Conservation (phyloP, 2,797 vertebrate genomes). For the Enteromius paludinosus region DNA sequence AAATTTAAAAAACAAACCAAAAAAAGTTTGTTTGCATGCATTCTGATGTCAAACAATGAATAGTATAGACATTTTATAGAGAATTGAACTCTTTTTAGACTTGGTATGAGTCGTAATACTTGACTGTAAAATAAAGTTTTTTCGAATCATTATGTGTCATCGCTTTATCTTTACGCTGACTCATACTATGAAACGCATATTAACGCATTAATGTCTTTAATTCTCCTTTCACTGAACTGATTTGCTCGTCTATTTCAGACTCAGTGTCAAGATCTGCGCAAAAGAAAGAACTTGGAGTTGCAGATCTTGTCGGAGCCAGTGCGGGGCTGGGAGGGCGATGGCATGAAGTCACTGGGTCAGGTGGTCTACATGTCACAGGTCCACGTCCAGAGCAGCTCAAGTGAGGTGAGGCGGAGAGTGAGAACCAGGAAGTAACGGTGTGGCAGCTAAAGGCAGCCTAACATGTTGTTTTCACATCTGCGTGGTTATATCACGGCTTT, state of each 20-base stretch:
- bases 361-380: conserved; percentile 94
- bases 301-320: conserved; percentile 96
- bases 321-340: conserved; percentile 94
- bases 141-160: not conserved
- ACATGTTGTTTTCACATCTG: conserved; percentile 32
- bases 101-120: not conserved
- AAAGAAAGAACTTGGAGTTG: conserved; percentile 93
- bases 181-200: not conserved
- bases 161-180: not conserved
- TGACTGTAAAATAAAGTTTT: not conserved
- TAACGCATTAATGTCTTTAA: not conserved
- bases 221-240: not conserved
- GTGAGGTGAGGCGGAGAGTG: conserved; percentile 84
- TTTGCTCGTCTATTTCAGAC: conserved; percentile 69
- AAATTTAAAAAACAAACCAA: not conserved
- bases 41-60: not conserved
- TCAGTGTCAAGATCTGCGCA: conserved; percentile 93
- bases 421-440: not conserved
- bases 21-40: not conserved
- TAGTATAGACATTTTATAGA: not conserved
- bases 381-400: conserved; percentile 84
- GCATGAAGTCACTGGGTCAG: conserved; percentile 90
- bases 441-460: not conserved
- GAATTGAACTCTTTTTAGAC: not conserved
- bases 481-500: conserved; percentile 29